phyloP scores from a whole-genome alignment of 2,797 vertebrate species.

The Enteromius thamalakanensis region DNA sequence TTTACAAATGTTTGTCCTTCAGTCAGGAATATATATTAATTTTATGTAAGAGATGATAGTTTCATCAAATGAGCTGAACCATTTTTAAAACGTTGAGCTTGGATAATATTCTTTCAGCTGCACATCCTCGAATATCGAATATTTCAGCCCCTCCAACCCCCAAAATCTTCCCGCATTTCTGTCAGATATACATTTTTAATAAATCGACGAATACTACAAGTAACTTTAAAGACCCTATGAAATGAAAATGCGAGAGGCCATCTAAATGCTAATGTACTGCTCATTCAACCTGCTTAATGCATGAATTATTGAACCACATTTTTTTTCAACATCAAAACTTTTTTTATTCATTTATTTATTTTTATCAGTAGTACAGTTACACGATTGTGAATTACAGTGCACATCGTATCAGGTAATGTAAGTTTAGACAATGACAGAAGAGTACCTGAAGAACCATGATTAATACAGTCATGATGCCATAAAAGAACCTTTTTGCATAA shows the following conservation, averaged over 20 bases:
- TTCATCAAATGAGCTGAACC: not conserved
- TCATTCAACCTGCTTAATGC: not conserved
- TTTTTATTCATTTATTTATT: not conserved
- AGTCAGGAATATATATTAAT: not conserved
- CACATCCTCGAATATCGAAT: not conserved
- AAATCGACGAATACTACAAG: not conserved
- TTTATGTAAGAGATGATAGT: not conserved
- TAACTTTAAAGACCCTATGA: constrained; percentile 8
- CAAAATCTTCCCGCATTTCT: not conserved
- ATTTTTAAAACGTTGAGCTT: not conserved
- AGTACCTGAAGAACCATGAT: not conserved
- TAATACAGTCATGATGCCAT: not conserved
- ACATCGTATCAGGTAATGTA: not conserved
- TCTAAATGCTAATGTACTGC: constrained; percentile 33
- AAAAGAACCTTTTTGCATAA: too few relatives aligned
- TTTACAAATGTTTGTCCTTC: not conserved
- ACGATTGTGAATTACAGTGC: not conserved
- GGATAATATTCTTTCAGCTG: not conserved
- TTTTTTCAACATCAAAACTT: not conserved
- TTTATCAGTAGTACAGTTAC: not conserved
- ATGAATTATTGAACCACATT: constrained; percentile 22
- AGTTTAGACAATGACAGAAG: not conserved
- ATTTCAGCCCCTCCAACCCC: not conserved
- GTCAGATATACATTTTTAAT: constrained; percentile 1
- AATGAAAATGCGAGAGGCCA: constrained; percentile 1